These are phyloP conservation scores for Craterocephalus amniculus DNA, from an alignment of 2,797 vertebrate genomes.

Conservation along the genomic window DNA sequence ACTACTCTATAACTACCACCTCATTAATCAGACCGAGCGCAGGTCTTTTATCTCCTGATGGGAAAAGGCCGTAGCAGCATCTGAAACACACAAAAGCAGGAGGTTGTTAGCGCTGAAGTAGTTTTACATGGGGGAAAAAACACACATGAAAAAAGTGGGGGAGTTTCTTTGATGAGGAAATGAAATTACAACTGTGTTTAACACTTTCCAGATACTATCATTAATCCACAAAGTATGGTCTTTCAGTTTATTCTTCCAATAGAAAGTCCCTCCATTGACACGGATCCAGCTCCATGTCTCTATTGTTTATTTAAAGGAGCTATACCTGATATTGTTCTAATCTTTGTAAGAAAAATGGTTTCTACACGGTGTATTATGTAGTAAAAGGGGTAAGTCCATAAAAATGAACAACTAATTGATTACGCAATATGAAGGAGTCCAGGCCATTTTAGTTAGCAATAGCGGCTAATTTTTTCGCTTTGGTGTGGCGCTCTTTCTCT, in stretches of 20 bases:
- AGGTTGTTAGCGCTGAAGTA: conserved; percentile 29
- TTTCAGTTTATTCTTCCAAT: neutral
- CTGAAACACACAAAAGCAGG: conserved; percentile 70
- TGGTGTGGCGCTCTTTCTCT: no score
- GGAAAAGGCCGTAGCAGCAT: conserved; percentile 32
- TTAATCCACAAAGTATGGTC: neutral
- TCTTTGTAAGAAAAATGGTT: no score
- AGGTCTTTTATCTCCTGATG: conserved; percentile 42
- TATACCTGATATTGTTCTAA: no score
- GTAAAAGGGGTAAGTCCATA: no score
- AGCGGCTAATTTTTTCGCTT: no score
- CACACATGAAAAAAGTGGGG: no score
- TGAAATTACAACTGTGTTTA: conserved; percentile 4
- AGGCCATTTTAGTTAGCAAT: no score
- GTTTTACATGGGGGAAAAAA: neutral
- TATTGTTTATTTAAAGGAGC: neutral
- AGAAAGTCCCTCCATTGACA: neutral
- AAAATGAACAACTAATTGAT: no score
- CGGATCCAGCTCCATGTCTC: no score
- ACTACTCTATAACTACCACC: conserved; percentile 44
- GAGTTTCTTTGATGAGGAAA: neutral
- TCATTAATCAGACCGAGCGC: conserved; percentile 30
- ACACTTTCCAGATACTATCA: neutral
- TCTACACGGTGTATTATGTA: no score
- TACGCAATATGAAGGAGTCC: no score